Base-by-base conservation (phyloP, 2,797 vertebrate species). In the Sebastes hubbsi region DNA sequence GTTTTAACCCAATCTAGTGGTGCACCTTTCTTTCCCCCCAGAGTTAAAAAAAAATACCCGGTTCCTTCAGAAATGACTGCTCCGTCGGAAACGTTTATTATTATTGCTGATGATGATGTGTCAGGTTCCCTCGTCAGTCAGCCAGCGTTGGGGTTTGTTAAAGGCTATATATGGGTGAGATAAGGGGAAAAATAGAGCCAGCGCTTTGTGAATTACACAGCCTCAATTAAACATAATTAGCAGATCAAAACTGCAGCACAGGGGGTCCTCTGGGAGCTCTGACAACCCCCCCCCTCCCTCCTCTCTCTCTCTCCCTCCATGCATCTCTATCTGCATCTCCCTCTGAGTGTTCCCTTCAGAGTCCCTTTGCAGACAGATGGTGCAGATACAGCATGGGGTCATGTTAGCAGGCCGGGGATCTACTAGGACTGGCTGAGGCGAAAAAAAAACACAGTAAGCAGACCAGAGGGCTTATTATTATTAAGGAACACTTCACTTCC, bases 211-310 rank as follows among this genome's bases (percentile, higher is more conserved):
- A 91, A 91, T 92, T 91, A 86, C 82, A 81, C 77, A 80, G 88
- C 75, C 78, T 89, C 91, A 91, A 93, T 94, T 92, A 92, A 91
- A 89, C 80, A 80, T 92, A 91, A 93, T 94, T 91, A 91, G 78
- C 89, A 78, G 90, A 91, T 93, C 85, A 89, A 85, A 94, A 92
- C 82, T 87, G 89, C 83, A 85, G 83, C 81, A 68, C 82, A 69
- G 84, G 90, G 85, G 82, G 85, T 86, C 90, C 87, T 87, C 27
- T 0, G 90, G 87, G 91, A 91, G 64, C 27, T 59, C 72, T 70
- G 81, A 90, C 85, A 84, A 1, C 62, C 52, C 29, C 56, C 14
- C 34, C 2, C 10, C 4, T 1, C 3, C 1, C 73, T 1, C 36
- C 10, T 36, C 34, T 12, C 62, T 55, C 29, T 62, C 11, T 5